Base-by-base conservation (phyloP, 64 coral and sea anemone species). In the Trachythela sp. region DNA sequence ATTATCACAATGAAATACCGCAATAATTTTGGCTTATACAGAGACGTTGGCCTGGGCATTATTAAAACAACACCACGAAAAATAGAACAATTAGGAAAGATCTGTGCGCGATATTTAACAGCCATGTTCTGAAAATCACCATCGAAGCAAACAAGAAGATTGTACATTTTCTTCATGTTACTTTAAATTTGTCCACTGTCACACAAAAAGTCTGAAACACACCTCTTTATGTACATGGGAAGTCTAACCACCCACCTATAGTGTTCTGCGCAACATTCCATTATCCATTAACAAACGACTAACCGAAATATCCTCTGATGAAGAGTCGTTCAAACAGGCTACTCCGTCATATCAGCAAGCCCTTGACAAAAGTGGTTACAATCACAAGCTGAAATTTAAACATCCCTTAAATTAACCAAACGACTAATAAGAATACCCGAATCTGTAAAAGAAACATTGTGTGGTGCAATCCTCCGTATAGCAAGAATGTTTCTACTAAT, bases 121-220 rank as follows among this genome's bases (percentile, higher is more conserved):
- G 29, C 26, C 68, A 72, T 26, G 32, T 10, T 26, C 68, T 72
- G 29, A 72, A 72, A 72, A 26, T 72, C 32, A 72, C 68, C 11
- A 72, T 72, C 24, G 68, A 72, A 72, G 68, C 68, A 35, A 72
- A 72, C 68, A 72, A 72, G 68, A 72, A 72, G 29, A 30, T 10
- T 26, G 68, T 72, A 22, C 17, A 72, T 26, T 72, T 30, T 26
- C 32, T 72, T 30, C 15, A 72, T 26, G 32, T 72, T 26, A 72
- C 68, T 26, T 26, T 72, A 14, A 26, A 72, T 35, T 35, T 72
- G 26, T 24, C 68, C 17, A 72, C 14, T 26, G n/a, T 26, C 68
- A 14, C 29, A 72, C 26, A 72, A 13, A 11, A 72, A 72, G 32
- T 26, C 68, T 26, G 26, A 35, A 72, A 72, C 32, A 35, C 32